These are phyloP conservation scores for Hafferia zeledoni DNA, from an alignment of 2,797 vertebrate species.

Conservation along the genomic window DNA sequence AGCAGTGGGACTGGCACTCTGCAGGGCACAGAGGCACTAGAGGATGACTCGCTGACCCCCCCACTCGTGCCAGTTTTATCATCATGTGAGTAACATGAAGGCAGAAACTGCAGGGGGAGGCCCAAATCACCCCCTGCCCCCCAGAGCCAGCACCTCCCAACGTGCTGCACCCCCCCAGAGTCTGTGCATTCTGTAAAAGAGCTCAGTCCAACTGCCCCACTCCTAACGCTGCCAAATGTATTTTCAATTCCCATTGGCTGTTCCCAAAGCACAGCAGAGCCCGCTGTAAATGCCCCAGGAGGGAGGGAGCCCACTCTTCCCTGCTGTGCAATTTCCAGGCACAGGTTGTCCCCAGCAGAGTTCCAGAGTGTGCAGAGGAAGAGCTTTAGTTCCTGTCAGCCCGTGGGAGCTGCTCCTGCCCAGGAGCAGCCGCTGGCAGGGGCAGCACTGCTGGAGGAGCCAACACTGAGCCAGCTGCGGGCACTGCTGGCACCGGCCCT, in stretches of 20 bases:
- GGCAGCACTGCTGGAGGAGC: fast-evolving
- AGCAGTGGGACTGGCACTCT: background rate
- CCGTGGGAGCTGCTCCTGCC: fast-evolving
- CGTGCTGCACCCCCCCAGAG: background rate
- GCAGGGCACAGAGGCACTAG: fast-evolving
- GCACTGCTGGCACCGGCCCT: background rate
- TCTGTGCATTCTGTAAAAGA: background rate
- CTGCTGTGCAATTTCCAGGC: background rate
- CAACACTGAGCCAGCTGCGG: background rate
- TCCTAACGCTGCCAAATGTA: background rate
- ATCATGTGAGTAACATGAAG: background rate
- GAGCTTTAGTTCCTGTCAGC: background rate
- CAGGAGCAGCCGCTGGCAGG: background rate
- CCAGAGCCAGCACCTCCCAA: fast-evolving
- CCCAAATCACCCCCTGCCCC: background rate
- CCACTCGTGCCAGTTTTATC: fast-evolving
- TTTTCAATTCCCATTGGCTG: background rate
- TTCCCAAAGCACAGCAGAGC: background rate
- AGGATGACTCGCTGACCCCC: background rate
- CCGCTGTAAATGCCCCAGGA: background rate
- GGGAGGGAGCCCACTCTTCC: background rate
- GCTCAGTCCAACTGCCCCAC: background rate
- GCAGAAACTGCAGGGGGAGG: background rate
- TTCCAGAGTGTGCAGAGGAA: fast-evolving
- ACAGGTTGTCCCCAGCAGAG: background rate